Base-by-base conservation (phyloP, 2,888 invertebrate species). In the Cordilura impudica region DNA sequence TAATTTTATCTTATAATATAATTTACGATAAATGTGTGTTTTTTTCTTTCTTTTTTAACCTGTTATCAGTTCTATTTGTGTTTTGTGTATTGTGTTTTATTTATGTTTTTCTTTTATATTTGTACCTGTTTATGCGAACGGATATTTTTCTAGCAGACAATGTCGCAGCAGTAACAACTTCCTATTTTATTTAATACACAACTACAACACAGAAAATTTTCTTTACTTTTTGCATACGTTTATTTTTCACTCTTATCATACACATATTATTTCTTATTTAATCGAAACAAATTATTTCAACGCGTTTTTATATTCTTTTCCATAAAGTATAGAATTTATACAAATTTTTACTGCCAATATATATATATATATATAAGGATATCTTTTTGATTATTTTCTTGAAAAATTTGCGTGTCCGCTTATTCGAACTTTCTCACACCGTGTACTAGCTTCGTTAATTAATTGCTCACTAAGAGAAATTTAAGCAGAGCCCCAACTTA, bases 81-180 rank as follows among this genome's bases (percentile, higher is more conserved):
- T 49, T 14, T 8, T 35, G 7, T 66, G n/a, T n/a, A 47, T 23
- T 16, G 14, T 23, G 23, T 49, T 45, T 12, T 58, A 45, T 49
- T 26, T 21, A 10, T 58, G 5, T 23, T 56, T 43, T 67, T 61
- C n/a, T n/a, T n/a, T n/a, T n/a, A n/a, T 51, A 18, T 54, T 39
- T 75, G n/a, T 75, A 76, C 76, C 76, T 76, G 76, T 65, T 49
- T 53, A 45, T 53, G 39, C 18, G 61, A 49, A 63, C 39, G 43
- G 49, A 58, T 29, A 47, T 61, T 58, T 60, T 54, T 31, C 66
- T 60, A 19, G 21, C 31, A 74, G 60, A 54, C 67, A 53, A 67
- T 19, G 60, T 60, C 73, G 54, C 63, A 63, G 63, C 26, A 51
- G 51, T 16, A 45, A 43, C 23, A 54, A 73, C 21, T 49, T 58